These are phyloP conservation scores for Chesias legatella DNA, from an alignment of 2,888 invertebrate genomes.

Conservation along the genomic window DNA sequence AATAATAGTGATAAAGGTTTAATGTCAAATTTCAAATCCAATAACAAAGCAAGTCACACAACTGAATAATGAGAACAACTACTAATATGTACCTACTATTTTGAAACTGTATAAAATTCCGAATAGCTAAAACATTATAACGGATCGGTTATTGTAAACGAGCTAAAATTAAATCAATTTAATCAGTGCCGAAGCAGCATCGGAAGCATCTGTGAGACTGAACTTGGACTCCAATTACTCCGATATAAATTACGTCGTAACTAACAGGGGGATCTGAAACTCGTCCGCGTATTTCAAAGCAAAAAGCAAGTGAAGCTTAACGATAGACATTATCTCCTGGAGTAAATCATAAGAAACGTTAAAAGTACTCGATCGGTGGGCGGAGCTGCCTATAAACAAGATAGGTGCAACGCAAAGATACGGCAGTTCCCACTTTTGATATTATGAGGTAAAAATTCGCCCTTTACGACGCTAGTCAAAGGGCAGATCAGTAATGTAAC, in stretches of 20 bases:
- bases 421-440: conserved; percentile 21
- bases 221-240: conserved; percentile 23
- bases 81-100: no score
- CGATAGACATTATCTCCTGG: conserved; percentile 42
- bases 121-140: not conserved
- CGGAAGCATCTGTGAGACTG: conserved; percentile 22
- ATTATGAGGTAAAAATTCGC: conserved; percentile 7
- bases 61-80: no score
- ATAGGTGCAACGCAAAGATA: conserved; percentile 41
- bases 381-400: conserved; percentile 51
- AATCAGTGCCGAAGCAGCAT: conserved; percentile 10
- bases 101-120: no score
- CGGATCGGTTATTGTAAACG: not conserved
- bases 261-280: conserved; percentile 16
- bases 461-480: conserved; percentile 10
- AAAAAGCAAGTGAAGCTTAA: conserved; percentile 59
- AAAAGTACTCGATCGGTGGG: conserved; percentile 47
- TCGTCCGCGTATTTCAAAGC: conserved; percentile 49
- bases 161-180: conserved; percentile 15
- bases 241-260: conserved; percentile 22
- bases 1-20: no score
- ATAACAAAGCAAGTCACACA: no score
- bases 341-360: conserved; percentile 64
- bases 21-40: no score
- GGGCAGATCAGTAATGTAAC: conserved; percentile 11